These are phyloP conservation scores for Prunella fulvescens DNA, from an alignment of 2,113 vertebrate genomes.

Conservation along the genomic window DNA sequence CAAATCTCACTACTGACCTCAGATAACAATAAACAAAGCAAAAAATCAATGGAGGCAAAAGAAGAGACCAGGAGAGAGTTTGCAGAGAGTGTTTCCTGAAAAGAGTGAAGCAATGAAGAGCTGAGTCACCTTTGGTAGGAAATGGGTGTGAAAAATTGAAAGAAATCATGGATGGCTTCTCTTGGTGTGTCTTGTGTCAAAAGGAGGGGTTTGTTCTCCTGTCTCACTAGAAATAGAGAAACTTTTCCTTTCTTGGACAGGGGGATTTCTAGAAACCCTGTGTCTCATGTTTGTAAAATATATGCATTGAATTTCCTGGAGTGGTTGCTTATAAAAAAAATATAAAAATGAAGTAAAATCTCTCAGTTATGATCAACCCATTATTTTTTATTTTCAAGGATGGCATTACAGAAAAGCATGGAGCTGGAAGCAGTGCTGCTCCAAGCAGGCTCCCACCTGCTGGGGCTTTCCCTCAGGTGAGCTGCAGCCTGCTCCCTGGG, in stretches of 20 bases:
- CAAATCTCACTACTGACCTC: background rate
- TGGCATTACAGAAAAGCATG: fast-evolving
- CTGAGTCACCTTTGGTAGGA: background rate
- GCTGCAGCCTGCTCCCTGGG: fast-evolving
- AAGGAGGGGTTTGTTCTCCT: background rate
- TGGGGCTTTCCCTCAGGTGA: background rate
- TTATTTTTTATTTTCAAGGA: background rate
- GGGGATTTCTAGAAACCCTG: background rate
- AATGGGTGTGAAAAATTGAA: background rate
- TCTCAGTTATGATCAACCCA: background rate
- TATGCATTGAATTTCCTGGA: background rate
- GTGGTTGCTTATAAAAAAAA: background rate
- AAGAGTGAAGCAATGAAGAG: background rate
- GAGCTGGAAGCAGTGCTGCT: background rate
- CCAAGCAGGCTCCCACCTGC: background rate
- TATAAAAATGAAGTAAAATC: background rate
- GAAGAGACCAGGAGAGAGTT: background rate
- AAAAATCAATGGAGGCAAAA: background rate
- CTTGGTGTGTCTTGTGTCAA: background rate
- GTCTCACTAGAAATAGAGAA: background rate
- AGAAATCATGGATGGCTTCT: background rate
- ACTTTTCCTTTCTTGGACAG: background rate
- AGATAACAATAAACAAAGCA: background rate
- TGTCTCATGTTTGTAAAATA: background rate
- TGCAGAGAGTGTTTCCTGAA: background rate